Evolutionary conservation across 2,888 invertebrate species (phyloP).

Genomic region (Tillus elongatus): DNA sequence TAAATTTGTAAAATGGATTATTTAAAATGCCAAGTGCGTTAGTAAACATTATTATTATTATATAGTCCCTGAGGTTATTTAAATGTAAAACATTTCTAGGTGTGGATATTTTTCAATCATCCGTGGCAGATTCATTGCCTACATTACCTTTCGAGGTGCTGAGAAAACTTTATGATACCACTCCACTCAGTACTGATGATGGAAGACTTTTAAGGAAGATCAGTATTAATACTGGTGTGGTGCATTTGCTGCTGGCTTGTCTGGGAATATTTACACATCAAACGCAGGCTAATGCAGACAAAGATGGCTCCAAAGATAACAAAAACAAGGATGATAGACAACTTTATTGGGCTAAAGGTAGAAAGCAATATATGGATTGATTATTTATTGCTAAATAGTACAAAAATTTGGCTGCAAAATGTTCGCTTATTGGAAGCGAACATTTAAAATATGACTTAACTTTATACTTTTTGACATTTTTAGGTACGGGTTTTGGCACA

Average conservation of each 20-base stretch:
- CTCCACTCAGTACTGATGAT: slow-evolving; percentile 65
- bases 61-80: background rate
- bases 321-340: slow-evolving; percentile 46
- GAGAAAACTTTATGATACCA: slow-evolving; percentile 66
- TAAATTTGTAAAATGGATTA: too few relatives aligned
- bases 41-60: background rate
- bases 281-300: slow-evolving; percentile 41
- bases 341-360: slow-evolving; percentile 88
- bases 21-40: too few relatives aligned
- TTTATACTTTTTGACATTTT: slow-evolving; percentile 5
- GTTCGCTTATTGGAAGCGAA: too few relatives aligned
- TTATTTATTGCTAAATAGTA: background rate
- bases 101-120: slow-evolving; percentile 62
- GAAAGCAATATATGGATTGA: slow-evolving; percentile 18
- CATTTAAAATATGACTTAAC: slow-evolving; percentile 3
- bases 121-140: slow-evolving; percentile 58
- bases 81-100: slow-evolving; percentile 24
- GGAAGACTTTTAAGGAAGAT: slow-evolving; percentile 66
- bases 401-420: too few relatives aligned
- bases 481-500: slow-evolving; percentile 83
- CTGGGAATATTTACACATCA: slow-evolving; percentile 84
- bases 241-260: slow-evolving; percentile 77
- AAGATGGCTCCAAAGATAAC: slow-evolving; percentile 31
- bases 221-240: slow-evolving; percentile 75
- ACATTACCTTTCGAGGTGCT: slow-evolving; percentile 73